A percentile compares a stretch with the other conserved stretches of the same genome.
Conservation (phyloP, 1,140 invertebrate species). For the Eciton burchellii region DNA sequence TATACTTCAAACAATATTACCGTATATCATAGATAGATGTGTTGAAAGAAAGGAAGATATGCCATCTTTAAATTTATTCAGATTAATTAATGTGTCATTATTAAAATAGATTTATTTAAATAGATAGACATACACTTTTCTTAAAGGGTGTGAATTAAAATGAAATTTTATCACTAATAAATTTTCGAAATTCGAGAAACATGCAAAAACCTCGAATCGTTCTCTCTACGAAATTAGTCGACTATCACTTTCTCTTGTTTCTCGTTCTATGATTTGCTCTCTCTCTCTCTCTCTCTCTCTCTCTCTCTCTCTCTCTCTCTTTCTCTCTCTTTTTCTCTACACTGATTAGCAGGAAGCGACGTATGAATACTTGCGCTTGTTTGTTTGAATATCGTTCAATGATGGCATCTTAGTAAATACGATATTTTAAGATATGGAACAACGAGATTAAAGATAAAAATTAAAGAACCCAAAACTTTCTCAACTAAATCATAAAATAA, state of each 20-base stretch:
- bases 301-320: conserved; percentile 23
- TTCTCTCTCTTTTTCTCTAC: not conserved
- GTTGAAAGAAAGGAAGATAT: not conserved
- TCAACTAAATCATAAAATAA: not conserved
- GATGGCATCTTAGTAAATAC: not conserved
- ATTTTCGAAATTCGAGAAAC: conserved; percentile 20
- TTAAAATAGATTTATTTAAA: conserved; percentile 15
- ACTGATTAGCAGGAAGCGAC: not conserved
- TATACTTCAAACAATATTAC: conserved; percentile 3
- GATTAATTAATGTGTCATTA: not conserved
- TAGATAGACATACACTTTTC: not conserved
- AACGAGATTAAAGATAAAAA: not conserved
- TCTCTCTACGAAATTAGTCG: conserved; percentile 8
- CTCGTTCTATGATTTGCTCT: conserved; percentile 23
- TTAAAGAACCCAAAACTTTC: not conserved
- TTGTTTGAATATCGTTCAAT: conserved; percentile 18
- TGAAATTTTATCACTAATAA: not conserved
- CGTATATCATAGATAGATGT: not conserved
- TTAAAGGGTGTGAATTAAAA: not conserved
- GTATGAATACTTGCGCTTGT: not conserved
- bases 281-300: not conserved
- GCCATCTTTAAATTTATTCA: not conserved
- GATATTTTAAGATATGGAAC: not conserved
- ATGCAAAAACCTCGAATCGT: conserved; percentile 47
- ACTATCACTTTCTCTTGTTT: conserved; percentile 55